A percentile compares a stretch with the other conserved stretches of the same genome.
Evolutionary conservation across 1,140 invertebrate genomes (phyloP).

Genomic region (Eupeodes corollae): DNA sequence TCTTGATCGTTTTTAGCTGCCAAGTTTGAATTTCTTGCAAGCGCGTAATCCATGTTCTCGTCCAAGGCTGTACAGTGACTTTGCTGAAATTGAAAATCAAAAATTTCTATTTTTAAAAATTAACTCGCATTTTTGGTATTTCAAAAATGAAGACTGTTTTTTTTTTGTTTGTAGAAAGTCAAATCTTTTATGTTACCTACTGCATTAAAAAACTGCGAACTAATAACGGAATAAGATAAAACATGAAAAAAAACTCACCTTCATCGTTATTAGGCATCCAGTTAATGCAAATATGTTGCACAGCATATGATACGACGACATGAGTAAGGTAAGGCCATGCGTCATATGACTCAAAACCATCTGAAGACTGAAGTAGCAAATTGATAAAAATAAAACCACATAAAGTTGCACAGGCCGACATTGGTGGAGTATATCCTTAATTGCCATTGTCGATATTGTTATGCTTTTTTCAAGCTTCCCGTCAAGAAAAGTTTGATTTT

Average conservation of each 20-base stretch:
- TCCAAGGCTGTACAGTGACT: slow-evolving; percentile 13
- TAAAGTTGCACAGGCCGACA: slow-evolving; percentile 61
- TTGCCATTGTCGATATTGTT: slow-evolving; percentile 41
- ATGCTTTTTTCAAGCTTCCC: no score
- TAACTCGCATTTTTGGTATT: no score
- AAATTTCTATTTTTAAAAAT: not conserved
- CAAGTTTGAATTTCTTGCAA: slow-evolving; percentile 1
- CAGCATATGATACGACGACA: slow-evolving; percentile 76
- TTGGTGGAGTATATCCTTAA: slow-evolving; percentile 59
- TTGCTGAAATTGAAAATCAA: slow-evolving; percentile 11
- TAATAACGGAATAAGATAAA: no score
- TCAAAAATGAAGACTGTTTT: no score
- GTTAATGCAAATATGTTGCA: slow-evolving; percentile 65
- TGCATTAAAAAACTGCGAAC: no score
- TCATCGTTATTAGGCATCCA: slow-evolving; percentile 61
- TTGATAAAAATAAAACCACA: slow-evolving; percentile 55
- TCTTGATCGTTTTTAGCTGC: not conserved
- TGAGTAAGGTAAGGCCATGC: slow-evolving; percentile 68
- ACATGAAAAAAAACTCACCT: slow-evolving; percentile 44
- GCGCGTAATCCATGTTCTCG: not conserved
- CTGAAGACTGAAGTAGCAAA: slow-evolving; percentile 59
- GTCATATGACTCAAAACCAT: slow-evolving; percentile 66
- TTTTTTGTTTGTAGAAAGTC: no score
- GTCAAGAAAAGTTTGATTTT: no score
- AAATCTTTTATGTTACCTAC: no score